Evolutionary conservation across 2,113 vertebrate genomes (phyloP).

Genomic region (Brevimyrus niger): DNA sequence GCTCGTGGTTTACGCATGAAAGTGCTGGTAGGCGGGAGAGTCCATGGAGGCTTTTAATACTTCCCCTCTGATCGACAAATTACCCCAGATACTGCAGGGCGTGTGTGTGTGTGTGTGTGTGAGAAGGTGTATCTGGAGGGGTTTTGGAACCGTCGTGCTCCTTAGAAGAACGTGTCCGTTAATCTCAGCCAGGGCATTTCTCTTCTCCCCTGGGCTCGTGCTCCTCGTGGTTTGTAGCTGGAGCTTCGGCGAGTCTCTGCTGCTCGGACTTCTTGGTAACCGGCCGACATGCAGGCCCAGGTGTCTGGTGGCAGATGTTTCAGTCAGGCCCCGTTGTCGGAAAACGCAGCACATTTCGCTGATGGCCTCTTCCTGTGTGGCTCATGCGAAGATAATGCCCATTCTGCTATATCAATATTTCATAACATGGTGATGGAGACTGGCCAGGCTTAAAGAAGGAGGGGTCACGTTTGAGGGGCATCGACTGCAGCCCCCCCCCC

Average conservation of each 20-base stretch:
- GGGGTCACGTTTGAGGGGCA: not conserved
- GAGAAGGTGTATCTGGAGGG: not conserved
- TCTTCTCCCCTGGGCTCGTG: not conserved
- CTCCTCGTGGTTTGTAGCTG: not conserved
- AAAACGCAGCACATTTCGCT: not conserved
- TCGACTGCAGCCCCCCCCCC: not conserved
- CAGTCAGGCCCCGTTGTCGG: not conserved
- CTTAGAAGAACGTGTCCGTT: not conserved
- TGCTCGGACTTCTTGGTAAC: not conserved
- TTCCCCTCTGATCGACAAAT: slow-evolving; percentile 1
- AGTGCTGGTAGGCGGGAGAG: slow-evolving; percentile 10
- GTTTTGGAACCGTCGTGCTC: not conserved
- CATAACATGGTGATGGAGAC: slow-evolving; percentile 17
- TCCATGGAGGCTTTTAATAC: not conserved
- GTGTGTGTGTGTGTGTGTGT: not conserved
- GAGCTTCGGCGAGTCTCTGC: not conserved
- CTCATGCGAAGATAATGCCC: not conserved
- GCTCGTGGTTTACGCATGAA: slow-evolving; percentile 40
- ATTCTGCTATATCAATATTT: not conserved
- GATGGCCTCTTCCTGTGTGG: not conserved
- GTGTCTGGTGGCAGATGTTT: not conserved
- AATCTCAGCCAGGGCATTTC: not conserved
- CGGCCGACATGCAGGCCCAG: not conserved
- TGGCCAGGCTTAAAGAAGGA: slow-evolving; percentile 8
- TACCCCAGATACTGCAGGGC: not conserved